Percentiles rank a stretch among this genome's conserved stretches.
Evolutionary conservation across 2,888 invertebrate species (phyloP).

Genomic region (Pantelozetes paolii): DNA sequence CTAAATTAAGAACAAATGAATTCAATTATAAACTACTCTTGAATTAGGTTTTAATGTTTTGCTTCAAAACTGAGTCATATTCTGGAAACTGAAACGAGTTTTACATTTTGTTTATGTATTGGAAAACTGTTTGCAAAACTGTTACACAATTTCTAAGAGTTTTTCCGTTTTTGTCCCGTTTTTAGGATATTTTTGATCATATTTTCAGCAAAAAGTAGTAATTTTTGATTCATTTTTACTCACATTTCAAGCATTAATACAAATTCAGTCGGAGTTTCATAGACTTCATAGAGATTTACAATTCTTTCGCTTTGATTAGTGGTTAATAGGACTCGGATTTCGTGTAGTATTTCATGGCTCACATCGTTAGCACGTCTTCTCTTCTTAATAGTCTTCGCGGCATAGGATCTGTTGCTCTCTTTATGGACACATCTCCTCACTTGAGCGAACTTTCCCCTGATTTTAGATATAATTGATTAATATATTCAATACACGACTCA

Average conservation of each 20-base stretch:
- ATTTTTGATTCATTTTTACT: constrained; percentile 52
- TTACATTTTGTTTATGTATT: background rate
- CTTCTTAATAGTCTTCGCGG: constrained; percentile 87
- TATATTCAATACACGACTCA: background rate
- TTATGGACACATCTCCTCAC: constrained; percentile 85
- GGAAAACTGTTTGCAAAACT: background rate
- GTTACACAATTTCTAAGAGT: background rate
- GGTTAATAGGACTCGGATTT: constrained; percentile 81
- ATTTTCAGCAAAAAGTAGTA: no score
- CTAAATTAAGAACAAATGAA: constrained; percentile 31
- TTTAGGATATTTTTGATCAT: no score
- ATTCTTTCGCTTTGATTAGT: constrained; percentile 68
- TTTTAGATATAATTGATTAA: constrained; percentile 49
- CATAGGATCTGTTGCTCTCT: constrained; percentile 79
- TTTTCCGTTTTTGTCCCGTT: no score
- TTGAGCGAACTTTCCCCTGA: constrained; percentile 95
- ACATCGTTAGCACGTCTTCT: constrained; percentile 70
- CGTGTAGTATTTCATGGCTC: constrained; percentile 82
- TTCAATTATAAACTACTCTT: background rate
- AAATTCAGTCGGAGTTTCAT: constrained; percentile 63
- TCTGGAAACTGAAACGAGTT: background rate
- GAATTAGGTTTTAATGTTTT: background rate
- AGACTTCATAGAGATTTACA: constrained; percentile 84
- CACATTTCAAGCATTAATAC: constrained; percentile 86
- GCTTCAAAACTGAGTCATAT: background rate